phyloP scores from a whole-genome alignment of 2,888 invertebrate species.

The Abrostola tripartita region DNA sequence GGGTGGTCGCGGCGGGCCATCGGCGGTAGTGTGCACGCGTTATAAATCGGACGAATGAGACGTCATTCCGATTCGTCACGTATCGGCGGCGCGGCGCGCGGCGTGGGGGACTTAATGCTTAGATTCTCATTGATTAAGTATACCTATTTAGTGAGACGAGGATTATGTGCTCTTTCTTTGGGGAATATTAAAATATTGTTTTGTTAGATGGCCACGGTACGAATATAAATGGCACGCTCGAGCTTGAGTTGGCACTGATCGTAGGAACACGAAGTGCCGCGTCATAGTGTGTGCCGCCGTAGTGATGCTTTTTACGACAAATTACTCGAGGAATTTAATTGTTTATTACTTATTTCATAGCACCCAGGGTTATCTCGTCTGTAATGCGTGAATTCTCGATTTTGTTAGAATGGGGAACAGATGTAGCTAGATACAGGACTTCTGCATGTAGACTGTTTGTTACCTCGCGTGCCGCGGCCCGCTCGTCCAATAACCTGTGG shows the following conservation, averaged over 20 bases:
- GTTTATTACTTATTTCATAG: constrained; percentile 43
- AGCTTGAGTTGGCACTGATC: constrained; percentile 13
- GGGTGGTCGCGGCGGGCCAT: constrained; percentile 53
- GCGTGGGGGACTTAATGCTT: constrained; percentile 78
- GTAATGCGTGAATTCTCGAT: constrained; percentile 42
- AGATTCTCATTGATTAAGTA: constrained; percentile 83
- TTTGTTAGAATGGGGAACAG: constrained; percentile 36
- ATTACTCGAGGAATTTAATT: too few relatives aligned
- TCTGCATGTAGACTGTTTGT: not conserved
- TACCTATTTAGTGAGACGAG: constrained; percentile 78
- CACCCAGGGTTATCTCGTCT: constrained; percentile 35
- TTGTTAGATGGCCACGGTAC: constrained; percentile 26
- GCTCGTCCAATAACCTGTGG: not conserved
- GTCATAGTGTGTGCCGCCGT: constrained; percentile 26
- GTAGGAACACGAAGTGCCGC: constrained; percentile 14
- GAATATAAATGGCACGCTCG: constrained; percentile 24
- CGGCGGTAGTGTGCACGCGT: constrained; percentile 66
- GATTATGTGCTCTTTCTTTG: constrained; percentile 68
- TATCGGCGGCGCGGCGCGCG: constrained; percentile 75
- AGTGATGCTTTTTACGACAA: too few relatives aligned
- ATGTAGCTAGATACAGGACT: constrained; percentile 3
- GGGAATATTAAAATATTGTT: constrained; percentile 56
- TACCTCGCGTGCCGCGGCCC: not conserved
- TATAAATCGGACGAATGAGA: constrained; percentile 86
- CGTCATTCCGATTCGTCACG: constrained; percentile 86